Evolutionary conservation across 2,888 invertebrate genomes (phyloP).

Genomic region (Eumacrocentrus americanus): DNA sequence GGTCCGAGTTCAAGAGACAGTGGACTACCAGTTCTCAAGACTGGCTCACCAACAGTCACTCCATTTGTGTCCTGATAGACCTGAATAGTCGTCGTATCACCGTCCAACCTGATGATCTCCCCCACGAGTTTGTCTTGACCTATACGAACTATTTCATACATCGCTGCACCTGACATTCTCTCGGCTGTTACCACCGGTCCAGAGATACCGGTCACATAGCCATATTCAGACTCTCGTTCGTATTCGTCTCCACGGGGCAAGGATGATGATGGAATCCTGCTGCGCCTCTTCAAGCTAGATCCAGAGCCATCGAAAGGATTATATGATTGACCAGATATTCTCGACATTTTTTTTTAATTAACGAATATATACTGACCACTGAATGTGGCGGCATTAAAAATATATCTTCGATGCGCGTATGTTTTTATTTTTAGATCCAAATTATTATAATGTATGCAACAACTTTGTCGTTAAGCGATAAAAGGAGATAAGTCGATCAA

Average conservation of each 20-base stretch:
- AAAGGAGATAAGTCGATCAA: no score
- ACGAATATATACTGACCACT: no score
- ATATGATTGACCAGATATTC: no score
- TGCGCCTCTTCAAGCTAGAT: background rate
- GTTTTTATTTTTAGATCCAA: no score
- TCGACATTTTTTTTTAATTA: no score
- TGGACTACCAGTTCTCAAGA: constrained; percentile 94
- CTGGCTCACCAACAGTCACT: constrained; percentile 98
- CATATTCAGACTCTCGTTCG: constrained; percentile 76
- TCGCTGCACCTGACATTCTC: constrained; percentile 97
- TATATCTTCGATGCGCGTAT: no score
- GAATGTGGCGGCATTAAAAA: no score
- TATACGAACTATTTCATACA: constrained; percentile 98
- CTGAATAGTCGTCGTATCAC: constrained; percentile 98
- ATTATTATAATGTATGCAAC: background rate
- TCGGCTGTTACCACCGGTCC: constrained; percentile 98
- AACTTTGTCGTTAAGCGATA: no score
- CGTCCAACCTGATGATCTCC: constrained; percentile 97
- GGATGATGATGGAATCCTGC: background rate
- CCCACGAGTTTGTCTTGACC: constrained; percentile 96
- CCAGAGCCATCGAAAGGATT: no score
- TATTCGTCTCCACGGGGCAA: background rate
- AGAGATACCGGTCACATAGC: constrained; percentile 93
- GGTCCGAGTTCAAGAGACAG: constrained; percentile 97
- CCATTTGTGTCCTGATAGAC: constrained; percentile 90